Percentiles rank a stretch among this genome's conserved stretches.
Conservation (phyloP, 2,113 vertebrate species). For the Barnardius zonarius region DNA sequence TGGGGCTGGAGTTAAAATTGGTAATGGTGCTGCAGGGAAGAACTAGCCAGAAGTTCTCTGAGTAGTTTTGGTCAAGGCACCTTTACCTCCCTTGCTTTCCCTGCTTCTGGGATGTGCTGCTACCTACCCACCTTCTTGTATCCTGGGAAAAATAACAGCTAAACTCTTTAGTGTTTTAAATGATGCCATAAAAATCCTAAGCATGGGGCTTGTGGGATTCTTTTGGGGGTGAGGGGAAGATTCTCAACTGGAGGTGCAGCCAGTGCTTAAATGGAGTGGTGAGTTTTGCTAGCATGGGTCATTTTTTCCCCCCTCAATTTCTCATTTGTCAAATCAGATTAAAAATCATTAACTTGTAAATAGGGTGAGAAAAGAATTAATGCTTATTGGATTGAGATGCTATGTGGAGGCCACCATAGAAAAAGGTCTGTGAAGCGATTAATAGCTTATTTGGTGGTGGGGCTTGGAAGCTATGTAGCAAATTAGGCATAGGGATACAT, state of each 20-base stretch:
- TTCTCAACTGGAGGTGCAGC: background rate
- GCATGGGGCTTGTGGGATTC: background rate
- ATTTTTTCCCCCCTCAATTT: background rate
- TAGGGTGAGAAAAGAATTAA: slow-evolving; percentile 34
- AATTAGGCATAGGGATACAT: slow-evolving; percentile 31
- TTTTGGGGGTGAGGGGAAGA: background rate
- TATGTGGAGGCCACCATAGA: background rate
- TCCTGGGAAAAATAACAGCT: background rate
- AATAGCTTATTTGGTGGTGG: slow-evolving; percentile 45
- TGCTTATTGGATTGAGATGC: slow-evolving; percentile 50
- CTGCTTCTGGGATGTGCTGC: background rate
- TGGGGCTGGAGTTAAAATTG: background rate
- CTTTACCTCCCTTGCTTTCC: background rate
- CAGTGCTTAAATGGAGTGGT: background rate
- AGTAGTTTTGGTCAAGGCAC: background rate
- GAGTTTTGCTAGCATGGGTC: background rate
- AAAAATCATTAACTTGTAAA: slow-evolving; percentile 37
- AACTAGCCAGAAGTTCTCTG: background rate
- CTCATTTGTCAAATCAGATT: slow-evolving; percentile 22
- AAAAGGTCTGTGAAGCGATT: slow-evolving; percentile 48
- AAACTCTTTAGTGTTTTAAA: background rate
- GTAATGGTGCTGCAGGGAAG: background rate
- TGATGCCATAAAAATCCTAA: background rate
- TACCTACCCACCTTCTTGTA: background rate
- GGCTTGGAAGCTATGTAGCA: background rate